These are phyloP conservation scores for Nebria brevicollis DNA, from an alignment of 2,888 invertebrate genomes.

Conservation along the genomic window DNA sequence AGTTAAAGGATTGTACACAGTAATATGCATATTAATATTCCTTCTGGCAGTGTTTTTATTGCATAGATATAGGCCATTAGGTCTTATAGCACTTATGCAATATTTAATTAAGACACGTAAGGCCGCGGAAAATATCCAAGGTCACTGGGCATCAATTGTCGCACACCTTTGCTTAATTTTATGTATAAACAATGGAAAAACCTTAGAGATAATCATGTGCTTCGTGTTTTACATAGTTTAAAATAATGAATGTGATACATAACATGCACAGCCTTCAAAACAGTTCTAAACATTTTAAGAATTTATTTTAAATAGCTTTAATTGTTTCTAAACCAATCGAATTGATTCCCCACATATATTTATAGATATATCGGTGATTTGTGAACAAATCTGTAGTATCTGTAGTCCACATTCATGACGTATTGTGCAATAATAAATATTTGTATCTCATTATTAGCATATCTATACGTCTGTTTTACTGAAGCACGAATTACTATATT, in stretches of 20 bases:
- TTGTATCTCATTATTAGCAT: too few relatives aligned
- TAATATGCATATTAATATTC: neutral
- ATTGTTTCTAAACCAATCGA: too few relatives aligned
- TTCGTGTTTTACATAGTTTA: neutral
- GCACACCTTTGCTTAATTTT: neutral
- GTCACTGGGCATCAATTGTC: neutral
- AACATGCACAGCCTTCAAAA: neutral
- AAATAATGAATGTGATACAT: neutral
- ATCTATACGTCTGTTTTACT: too few relatives aligned
- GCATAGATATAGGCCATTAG: neutral
- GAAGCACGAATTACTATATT: too few relatives aligned
- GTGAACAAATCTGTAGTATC: too few relatives aligned
- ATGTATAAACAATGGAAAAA: neutral
- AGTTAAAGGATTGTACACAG: neutral
- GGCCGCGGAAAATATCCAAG: slow-evolving; percentile 33
- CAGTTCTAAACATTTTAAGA: too few relatives aligned
- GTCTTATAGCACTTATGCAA: slow-evolving; percentile 21
- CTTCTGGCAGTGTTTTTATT: neutral
- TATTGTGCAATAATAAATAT: too few relatives aligned
- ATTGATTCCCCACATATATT: too few relatives aligned
- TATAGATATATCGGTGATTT: too few relatives aligned
- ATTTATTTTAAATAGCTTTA: too few relatives aligned
- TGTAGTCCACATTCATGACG: too few relatives aligned
- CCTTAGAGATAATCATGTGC: neutral
- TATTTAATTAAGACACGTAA: slow-evolving; percentile 27